Conservation (phyloP, 1,140 invertebrate species). For the Drosophila funebris region DNA sequence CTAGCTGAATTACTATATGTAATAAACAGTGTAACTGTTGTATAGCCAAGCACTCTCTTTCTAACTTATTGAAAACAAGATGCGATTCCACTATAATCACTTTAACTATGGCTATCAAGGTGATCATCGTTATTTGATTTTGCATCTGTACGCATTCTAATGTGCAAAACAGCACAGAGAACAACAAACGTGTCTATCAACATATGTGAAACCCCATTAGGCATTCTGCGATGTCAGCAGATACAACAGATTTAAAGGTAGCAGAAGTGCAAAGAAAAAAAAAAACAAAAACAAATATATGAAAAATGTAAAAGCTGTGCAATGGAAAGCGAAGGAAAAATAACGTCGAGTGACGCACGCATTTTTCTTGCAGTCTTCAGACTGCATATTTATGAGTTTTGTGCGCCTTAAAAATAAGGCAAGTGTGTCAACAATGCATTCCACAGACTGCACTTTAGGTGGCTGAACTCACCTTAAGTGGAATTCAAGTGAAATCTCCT, state of each 20-base stretch:
- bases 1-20: too few species aligned
- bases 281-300: slow-evolving; percentile 19
- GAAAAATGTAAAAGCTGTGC: slow-evolving; percentile 3
- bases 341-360: slow-evolving; percentile 54
- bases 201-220: slow-evolving; percentile 20
- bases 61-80: neutral
- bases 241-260: slow-evolving; percentile 3
- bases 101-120: neutral
- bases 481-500: slow-evolving; percentile 35
- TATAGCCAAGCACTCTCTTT: neutral
- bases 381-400: slow-evolving; percentile 70
- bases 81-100: neutral
- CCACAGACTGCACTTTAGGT: slow-evolving; percentile 31
- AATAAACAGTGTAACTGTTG: neutral
- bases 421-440: slow-evolving; percentile 77
- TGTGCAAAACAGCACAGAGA: neutral
- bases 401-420: slow-evolving; percentile 69
- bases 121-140: slow-evolving; percentile 18
- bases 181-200: slow-evolving; percentile 13
- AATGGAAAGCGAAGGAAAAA: slow-evolving; percentile 29
- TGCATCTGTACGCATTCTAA: slow-evolving; percentile 13
- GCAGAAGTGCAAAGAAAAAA: slow-evolving; percentile 6
- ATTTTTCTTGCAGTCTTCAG: slow-evolving; percentile 49
- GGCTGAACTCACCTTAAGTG: slow-evolving; percentile 38
- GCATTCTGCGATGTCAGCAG: slow-evolving; percentile 40